Evolutionary conservation across 2,113 vertebrate genomes (phyloP), one percentile per base, ranked within the genome.

Genomic region (Aegypius monachus): DNA sequence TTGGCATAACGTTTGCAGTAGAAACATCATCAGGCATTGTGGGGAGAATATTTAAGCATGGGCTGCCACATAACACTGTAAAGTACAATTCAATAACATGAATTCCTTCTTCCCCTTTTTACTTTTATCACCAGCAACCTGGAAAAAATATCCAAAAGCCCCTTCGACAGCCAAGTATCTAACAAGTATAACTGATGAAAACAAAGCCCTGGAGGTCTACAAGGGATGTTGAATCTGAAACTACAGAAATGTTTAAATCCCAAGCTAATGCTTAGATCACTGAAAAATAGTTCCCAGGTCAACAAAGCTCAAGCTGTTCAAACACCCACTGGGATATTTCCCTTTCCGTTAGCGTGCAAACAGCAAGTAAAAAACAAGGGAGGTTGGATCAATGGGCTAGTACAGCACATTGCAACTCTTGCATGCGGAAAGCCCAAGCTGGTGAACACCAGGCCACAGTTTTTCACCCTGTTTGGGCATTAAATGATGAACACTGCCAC

Each of bases 321-420:
- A 99, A 98, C 92, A 98, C 97, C 95, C 97, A 87, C 97, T 98
- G 98, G 97, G 96, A 97, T 98, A 97, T 98, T 98, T 98, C 97
- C 95, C 97, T 98, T 98, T 93, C 96, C 83, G 86, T 96, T 77
- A 95, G 61, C 96, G 86, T 97, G 83, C 90, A 98, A 98, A 98
- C 95, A 97, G 87, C 92, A 97, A 97, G 86, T 95, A 70, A 88
- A 94, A 97, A 97, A 77, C 71, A 96, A 97, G 97, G 93, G 92
- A 96, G 95, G 89, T 95, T 98, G 98, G 55, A 96, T 74, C 95
- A 98, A 97, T 94, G 97, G 97, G 86, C 97, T 98, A 89, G 86
- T 98, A 84, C 95, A 97, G 90, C 97, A 98, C 94, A 95, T 91
- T 98, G 97, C 96, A 98, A 97, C 96, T 92, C 95, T 98, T 98